Evolutionary conservation across 2,888 invertebrate species (phyloP), one percentile per base, ranked within the genome.

Genomic region (Iphiclides podalirius): DNA sequence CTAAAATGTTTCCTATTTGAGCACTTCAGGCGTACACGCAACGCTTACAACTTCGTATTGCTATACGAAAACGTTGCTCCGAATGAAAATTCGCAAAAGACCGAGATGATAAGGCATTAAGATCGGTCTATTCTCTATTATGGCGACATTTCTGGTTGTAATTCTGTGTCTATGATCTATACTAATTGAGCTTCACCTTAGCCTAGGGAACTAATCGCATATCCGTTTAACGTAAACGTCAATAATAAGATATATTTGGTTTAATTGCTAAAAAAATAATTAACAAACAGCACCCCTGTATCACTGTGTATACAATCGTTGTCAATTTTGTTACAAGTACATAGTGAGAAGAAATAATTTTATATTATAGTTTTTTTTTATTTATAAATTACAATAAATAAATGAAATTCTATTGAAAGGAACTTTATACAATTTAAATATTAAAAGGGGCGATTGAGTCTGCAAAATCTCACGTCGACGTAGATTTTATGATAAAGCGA

Each of bases 211-310:
- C 62, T 66, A 34, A 9, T 46, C 9, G n/a, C 31, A 11, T 3
- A n/a, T n/a, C 11, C 12, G 7, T 8, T 40, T 37, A 49, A 39
- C 11, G 15, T 43, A 45, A n/a, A 14, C 67, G 60, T 55, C 53
- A 61, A 61, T 68, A 72, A 67, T 60, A 72, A 40, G n/a, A 39
- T 73, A 73, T 79, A 79, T 85, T 84, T 84, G 85, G 85, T 80
- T 77, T 77, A 73, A 72, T 74, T 69, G 73, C 70, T 77, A 81
- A 69, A 73, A 70, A 71, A 71, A 66, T 73, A 76, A 69, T 59
- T 61, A 77, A 77, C 69, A 71, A 63, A 71, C 76, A 84, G 85
- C 85, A 85, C 85, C 84, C 67, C 66, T 54, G 57, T 75, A 79
- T 80, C 81, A 80, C 81, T 72, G 72, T 66, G 59, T 64, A 60